These are phyloP conservation scores for Coryphaenoides rupestris DNA, from an alignment of 2,113 vertebrate species.

Conservation along the genomic window DNA sequence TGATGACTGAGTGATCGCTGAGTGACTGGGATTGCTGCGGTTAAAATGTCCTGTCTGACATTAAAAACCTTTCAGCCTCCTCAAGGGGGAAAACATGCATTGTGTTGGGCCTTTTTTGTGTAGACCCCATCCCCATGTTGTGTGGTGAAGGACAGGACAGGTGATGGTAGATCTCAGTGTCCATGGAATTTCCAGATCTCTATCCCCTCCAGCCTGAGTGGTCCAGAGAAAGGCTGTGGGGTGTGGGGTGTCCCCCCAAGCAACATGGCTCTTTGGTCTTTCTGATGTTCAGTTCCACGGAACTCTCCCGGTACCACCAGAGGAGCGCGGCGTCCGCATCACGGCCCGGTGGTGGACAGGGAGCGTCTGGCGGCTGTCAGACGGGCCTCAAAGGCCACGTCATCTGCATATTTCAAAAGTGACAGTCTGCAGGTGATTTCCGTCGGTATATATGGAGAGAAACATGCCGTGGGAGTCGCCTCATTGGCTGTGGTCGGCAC, in stretches of 20 bases:
- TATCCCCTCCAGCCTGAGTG: background rate
- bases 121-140: background rate
- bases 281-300: background rate
- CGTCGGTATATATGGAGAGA: background rate
- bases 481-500: too few relatives aligned
- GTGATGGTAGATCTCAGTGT: background rate
- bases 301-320: background rate
- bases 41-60: background rate
- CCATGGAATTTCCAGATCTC: background rate
- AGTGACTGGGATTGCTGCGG: too few relatives aligned
- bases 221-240: background rate
- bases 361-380: too few relatives aligned
- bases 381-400: background rate
- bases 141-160: background rate
- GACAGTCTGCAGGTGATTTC: too few relatives aligned
- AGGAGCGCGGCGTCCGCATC: too few relatives aligned
- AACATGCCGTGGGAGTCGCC: too few relatives aligned
- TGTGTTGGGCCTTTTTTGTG: too few relatives aligned
- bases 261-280: background rate
- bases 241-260: background rate
- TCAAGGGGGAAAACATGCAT: too few relatives aligned
- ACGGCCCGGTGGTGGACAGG: too few relatives aligned
- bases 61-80: background rate
- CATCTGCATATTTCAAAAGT: constrained; percentile 1
- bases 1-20: background rate